Evolutionary conservation across 30 jellyfish, hydroid and myxozoan species (phyloP).

Genomic region (Sanderia malayensis): DNA sequence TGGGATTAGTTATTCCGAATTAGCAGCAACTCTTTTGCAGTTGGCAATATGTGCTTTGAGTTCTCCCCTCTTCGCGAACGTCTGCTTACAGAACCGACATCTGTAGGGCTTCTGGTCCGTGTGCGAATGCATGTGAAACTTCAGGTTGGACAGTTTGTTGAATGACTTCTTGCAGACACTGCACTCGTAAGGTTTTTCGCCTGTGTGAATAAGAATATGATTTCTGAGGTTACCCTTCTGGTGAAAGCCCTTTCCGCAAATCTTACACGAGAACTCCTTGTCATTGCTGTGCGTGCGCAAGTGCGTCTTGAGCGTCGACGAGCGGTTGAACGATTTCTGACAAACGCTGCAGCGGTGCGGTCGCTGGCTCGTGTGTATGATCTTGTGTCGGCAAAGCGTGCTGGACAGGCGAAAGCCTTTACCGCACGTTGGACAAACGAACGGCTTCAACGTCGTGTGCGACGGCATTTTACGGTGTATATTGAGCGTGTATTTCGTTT

Average conservation of each 20-base stretch:
- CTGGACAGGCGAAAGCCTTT: conserved; percentile 94
- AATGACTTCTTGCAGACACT: conserved; percentile 78
- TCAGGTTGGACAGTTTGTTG: conserved; percentile 82
- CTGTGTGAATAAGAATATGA: conserved; percentile 89
- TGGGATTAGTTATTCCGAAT: too few relatives aligned
- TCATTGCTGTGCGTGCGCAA: conserved; percentile 82
- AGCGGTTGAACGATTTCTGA: conserved; percentile 87
- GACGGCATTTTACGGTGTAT: conserved; percentile 95
- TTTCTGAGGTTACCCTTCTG: conserved; percentile 91
- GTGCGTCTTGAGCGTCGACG: conserved; percentile 94
- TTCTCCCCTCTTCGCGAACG: conserved; percentile 91
- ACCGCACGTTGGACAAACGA: conserved; percentile 95
- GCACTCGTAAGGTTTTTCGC: conserved; percentile 93
- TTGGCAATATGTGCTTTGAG: conserved; percentile 85
- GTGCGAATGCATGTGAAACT: conserved; percentile 92
- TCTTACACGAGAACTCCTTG: conserved; percentile 77
- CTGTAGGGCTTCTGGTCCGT: conserved; percentile 96
- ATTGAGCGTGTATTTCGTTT: conserved; percentile 81
- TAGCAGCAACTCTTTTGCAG: conserved; percentile 41
- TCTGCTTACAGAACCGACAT: conserved; percentile 88
- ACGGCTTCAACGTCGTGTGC: conserved; percentile 92
- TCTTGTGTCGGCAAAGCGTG: conserved; percentile 95
- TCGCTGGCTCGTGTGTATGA: conserved; percentile 90
- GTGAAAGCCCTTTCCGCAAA: conserved; percentile 94
- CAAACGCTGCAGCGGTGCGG: conserved; percentile 92